phyloP scores from a whole-genome alignment of 2,888 invertebrate genomes.

The Macroteleia sp. region DNA sequence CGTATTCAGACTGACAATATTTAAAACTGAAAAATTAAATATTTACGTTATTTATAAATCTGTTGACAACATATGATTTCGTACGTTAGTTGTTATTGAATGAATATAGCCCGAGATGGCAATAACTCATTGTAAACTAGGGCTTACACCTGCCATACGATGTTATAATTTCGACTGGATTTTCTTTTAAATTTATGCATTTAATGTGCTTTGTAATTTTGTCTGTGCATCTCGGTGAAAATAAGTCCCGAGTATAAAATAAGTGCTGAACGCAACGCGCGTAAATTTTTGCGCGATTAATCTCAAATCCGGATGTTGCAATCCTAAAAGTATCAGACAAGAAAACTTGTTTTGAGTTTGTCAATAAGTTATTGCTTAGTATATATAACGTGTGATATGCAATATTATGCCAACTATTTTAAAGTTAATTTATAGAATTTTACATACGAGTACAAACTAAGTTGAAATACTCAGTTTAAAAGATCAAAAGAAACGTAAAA shows the following conservation, averaged over 20 bases:
- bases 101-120: slow-evolving; percentile 44
- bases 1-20: no score
- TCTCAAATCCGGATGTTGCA: slow-evolving; percentile 20
- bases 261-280: slow-evolving; percentile 8
- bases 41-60: slow-evolving; percentile 8
- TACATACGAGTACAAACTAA: background rate
- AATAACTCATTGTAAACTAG: slow-evolving; percentile 47
- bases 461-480: background rate
- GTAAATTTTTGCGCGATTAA: slow-evolving; percentile 30
- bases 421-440: slow-evolving; percentile 7
- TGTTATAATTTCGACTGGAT: slow-evolving; percentile 30
- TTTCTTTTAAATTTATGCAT: slow-evolving; percentile 50
- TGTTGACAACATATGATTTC: background rate
- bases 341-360: slow-evolving; percentile 23
- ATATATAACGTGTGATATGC: slow-evolving; percentile 19
- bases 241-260: slow-evolving; percentile 30
- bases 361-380: slow-evolving; percentile 17
- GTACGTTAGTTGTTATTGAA: slow-evolving; percentile 20
- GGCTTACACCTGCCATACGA: slow-evolving; percentile 43
- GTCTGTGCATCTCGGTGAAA: slow-evolving; percentile 15
- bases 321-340: slow-evolving; percentile 19
- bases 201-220: slow-evolving; percentile 11
- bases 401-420: slow-evolving; percentile 1
- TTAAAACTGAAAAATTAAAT: no score
- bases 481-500: no score